Base-by-base conservation (phyloP, 2,797 vertebrate genomes). In the Menidia menidia region DNA sequence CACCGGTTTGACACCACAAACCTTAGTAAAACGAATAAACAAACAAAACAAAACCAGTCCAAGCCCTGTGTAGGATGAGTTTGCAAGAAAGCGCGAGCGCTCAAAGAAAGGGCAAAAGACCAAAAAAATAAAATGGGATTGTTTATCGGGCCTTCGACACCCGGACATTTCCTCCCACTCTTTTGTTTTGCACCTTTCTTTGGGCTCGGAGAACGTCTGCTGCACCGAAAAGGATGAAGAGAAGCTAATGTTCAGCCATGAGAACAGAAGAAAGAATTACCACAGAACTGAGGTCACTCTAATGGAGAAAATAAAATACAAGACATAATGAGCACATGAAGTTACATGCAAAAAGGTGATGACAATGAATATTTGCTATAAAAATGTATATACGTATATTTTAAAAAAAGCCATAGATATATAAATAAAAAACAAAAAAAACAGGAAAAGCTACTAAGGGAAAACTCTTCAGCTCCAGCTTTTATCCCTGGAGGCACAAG, bases 211-310 rank as follows among this genome's bases (percentile, higher is more conserved):
- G 88, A 80, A 68, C 81, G 89, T 85, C 86, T 80, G 92, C 88
- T 83, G 92, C 64, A 90, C 89, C 90, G 73, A 72, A 86, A 88
- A 85, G 70, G 77, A 77, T 83, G 54, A 77, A 87, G 89, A 92
- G 92, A 96, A 94, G 94, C 92, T 60, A 93, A 84, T 78, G 92
- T 91, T 95, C 92, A 93, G 94, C 93, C 94, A 97, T 95, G 94
- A 96, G 82, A 94, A 94, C 89, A 85, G 95, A 96, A 95, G 96
- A 94, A 92, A 95, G 92, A 96, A 96, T 99, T 99, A 99, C 97
- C 97, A 99, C 97, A 94, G 97, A 98, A 99, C 97, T 99, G 96
- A 99, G 97, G 97, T 99, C 98, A 95, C 97, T 99, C 98, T 99
- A 99, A 99, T 98, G 97, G 97, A 96, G 93, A 96, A 97, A 98